Conservation (phyloP, 2,888 invertebrate species). For the Polyommatus icarus region DNA sequence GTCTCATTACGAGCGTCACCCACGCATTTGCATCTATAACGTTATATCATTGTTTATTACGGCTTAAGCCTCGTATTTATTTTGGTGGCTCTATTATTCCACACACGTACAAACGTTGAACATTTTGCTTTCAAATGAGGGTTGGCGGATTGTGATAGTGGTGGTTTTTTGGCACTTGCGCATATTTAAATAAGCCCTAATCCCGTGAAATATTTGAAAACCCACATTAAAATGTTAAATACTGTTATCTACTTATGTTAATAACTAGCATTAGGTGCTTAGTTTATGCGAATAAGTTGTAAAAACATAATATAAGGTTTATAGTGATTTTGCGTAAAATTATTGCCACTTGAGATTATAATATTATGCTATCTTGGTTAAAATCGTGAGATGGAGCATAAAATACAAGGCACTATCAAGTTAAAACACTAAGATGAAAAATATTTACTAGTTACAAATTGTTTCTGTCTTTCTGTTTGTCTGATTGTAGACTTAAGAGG, state of each 20-base stretch:
- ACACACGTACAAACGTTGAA: conserved; percentile 10
- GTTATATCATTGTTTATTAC: neutral
- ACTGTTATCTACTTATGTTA: neutral
- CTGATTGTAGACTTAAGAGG: too few relatives aligned
- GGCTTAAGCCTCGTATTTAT: conserved; percentile 3
- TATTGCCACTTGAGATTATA: too few relatives aligned
- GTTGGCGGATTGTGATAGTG: conserved; percentile 7
- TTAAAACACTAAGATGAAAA: too few relatives aligned
- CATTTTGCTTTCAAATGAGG: conserved; percentile 17
- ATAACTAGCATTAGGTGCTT: neutral
- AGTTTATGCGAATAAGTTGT: neutral
- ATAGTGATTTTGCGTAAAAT: neutral
- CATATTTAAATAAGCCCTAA: conserved; percentile 17
- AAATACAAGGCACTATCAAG: too few relatives aligned
- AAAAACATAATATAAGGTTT: neutral
- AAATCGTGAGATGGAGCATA: too few relatives aligned
- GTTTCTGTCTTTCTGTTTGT: too few relatives aligned
- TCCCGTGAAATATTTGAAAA: conserved; percentile 13
- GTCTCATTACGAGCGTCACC: too few relatives aligned
- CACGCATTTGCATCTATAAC: neutral
- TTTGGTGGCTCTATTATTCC: neutral
- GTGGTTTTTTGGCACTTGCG: conserved; percentile 18
- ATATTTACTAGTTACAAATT: too few relatives aligned
- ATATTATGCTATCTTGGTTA: too few relatives aligned
- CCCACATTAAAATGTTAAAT: neutral